These are phyloP conservation scores for Melanotaenia duboulayi DNA, from an alignment of 2,113 vertebrate genomes.

Conservation along the genomic window DNA sequence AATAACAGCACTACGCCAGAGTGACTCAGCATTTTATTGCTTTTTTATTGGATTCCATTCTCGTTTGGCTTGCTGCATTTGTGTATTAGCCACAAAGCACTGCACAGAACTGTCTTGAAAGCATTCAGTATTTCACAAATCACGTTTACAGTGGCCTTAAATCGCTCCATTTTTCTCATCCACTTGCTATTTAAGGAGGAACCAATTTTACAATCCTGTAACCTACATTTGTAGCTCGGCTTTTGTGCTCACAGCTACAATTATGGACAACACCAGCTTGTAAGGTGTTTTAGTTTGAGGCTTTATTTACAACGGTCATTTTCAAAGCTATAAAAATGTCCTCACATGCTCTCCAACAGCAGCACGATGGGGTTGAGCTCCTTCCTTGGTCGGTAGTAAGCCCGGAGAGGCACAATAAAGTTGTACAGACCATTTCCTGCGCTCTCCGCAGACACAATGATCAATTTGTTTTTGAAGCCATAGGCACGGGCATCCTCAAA, in stretches of 20 bases:
- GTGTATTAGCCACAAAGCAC: constrained; percentile 51
- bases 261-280: background rate
- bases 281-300: constrained; percentile 6
- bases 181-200: constrained; percentile 27
- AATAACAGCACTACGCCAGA: constrained; percentile 57
- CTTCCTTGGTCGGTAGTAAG: constrained; percentile 86
- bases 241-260: background rate
- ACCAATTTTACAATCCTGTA: constrained; percentile 23
- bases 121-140: constrained; percentile 62
- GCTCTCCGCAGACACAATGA: constrained; percentile 87
- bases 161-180: constrained; percentile 35
- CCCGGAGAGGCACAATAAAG: constrained; percentile 86
- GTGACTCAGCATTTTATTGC: constrained; percentile 79
- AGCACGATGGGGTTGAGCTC: constrained; percentile 88
- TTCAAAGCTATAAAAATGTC: background rate
- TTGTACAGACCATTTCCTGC: constrained; percentile 89
- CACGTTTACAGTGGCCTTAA: constrained; percentile 45
- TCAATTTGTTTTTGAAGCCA: constrained; percentile 86
- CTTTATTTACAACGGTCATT: background rate
- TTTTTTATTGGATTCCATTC: constrained; percentile 75
- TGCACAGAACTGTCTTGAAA: constrained; percentile 50
- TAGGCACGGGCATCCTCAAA: constrained; percentile 86
- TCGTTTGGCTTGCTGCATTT: constrained; percentile 55
- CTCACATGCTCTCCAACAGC: constrained; percentile 86
- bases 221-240: constrained; percentile 32